Evolutionary conservation across 1,140 invertebrate species (phyloP).

Genomic region (Euura lappo): DNA sequence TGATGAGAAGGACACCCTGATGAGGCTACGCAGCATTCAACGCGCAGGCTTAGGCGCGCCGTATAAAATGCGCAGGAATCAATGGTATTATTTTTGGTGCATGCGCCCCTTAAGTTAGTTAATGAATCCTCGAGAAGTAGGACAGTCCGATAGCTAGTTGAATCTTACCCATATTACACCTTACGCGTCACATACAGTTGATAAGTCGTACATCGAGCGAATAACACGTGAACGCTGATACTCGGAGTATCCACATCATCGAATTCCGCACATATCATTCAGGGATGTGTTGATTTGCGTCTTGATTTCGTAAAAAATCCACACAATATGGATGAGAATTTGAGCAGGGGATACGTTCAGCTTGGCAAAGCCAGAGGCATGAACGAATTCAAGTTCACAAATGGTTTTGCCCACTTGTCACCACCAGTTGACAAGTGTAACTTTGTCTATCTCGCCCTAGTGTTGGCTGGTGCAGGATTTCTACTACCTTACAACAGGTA

Average conservation of each 20-base stretch:
- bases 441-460: conserved; percentile 79
- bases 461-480: conserved; percentile 88
- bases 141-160: background rate
- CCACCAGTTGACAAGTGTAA: conserved; percentile 79
- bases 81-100: background rate
- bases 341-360: conserved; percentile 71
- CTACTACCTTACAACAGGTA: conserved; percentile 90
- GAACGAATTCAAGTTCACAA: conserved; percentile 62
- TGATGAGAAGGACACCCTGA: background rate
- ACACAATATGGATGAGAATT: conserved; percentile 69
- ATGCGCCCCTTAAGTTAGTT: background rate
- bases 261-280: background rate
- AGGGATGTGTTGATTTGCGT: background rate
- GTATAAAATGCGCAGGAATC: background rate
- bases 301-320: background rate
- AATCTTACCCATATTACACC: background rate
- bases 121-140: background rate
- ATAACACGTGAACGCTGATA: background rate
- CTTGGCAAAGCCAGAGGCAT: conserved; percentile 62
- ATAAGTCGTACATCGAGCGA: background rate
- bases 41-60: background rate
- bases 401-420: conserved; percentile 64
- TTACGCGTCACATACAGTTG: background rate
- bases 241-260: too few species aligned
- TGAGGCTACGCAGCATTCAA: background rate